Conservation (phyloP, 2,797 vertebrate species). For the Chanos chanos region DNA sequence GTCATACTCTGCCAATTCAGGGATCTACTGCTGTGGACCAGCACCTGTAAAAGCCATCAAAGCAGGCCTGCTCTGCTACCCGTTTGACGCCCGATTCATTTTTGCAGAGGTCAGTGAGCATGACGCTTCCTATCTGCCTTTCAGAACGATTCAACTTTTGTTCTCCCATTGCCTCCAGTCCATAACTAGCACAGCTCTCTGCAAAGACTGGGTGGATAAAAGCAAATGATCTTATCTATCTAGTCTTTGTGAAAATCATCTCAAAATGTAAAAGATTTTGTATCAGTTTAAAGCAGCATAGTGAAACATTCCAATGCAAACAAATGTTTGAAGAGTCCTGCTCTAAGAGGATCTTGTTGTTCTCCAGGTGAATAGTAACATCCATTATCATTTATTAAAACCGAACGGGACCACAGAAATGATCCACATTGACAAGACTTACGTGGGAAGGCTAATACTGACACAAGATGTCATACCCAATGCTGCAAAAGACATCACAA, state of each 20-base stretch:
- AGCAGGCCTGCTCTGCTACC: constrained; percentile 75
- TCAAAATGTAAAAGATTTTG: neutral
- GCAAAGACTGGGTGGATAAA: no score
- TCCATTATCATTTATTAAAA: constrained; percentile 69
- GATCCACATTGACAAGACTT: constrained; percentile 59
- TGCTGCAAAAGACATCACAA: constrained; percentile 65
- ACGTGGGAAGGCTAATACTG: constrained; percentile 69
- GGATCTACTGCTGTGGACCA: constrained; percentile 85
- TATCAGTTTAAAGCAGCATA: no score
- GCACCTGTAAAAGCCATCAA: constrained; percentile 81
- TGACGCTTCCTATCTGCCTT: neutral
- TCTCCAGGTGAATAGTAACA: constrained; percentile 83
- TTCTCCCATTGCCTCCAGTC: neutral
- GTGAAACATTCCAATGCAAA: no score
- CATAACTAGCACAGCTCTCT: no score
- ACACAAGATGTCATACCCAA: constrained; percentile 74
- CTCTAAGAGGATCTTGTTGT: constrained; percentile 1
- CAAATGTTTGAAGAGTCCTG: no score
- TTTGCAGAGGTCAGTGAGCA: constrained; percentile 77
- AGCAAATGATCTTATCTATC: no score
- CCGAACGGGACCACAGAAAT: constrained; percentile 64
- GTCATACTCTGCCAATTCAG: constrained; percentile 42
- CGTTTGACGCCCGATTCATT: constrained; percentile 79
- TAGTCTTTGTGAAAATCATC: neutral
- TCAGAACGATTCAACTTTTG: neutral